Percentiles rank a stretch among this genome's conserved stretches.
These are phyloP conservation scores for Crambe crambe DNA, from an alignment of 37 sponge, comb jelly and placozoan species.

Conservation along the genomic window DNA sequence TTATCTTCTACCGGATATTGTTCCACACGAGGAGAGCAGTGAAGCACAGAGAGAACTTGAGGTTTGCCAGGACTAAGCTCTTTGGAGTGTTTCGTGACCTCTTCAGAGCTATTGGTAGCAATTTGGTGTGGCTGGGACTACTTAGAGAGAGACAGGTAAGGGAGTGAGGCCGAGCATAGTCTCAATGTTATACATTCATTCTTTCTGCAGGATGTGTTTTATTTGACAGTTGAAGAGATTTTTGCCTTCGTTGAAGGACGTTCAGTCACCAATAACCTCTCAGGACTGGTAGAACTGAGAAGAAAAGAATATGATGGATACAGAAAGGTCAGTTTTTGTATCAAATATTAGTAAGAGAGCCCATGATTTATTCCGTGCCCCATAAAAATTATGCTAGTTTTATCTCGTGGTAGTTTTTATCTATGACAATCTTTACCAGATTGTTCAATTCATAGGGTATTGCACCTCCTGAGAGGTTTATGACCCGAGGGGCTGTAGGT, in stretches of 20 bases:
- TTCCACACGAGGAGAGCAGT: constrained; percentile 79
- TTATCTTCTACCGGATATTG: constrained; percentile 81
- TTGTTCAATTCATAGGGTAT: constrained; percentile 57
- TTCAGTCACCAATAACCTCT: constrained; percentile 74
- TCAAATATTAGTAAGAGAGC: no score
- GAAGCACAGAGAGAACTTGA: constrained; percentile 81
- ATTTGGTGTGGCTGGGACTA: constrained; percentile 51
- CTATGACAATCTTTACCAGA: no score
- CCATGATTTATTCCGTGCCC: no score
- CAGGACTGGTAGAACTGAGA: constrained; percentile 75
- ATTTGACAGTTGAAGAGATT: constrained; percentile 82
- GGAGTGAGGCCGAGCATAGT: not conserved
- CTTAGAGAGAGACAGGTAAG: constrained; percentile 61
- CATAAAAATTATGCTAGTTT: no score
- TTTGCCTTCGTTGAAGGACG: constrained; percentile 75
- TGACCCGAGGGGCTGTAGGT: constrained; percentile 70
- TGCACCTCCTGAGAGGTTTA: constrained; percentile 84
- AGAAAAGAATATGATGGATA: constrained; percentile 73
- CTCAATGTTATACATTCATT: not conserved
- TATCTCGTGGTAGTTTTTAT: no score
- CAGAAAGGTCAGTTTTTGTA: constrained; percentile 57
- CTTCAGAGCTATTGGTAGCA: constrained; percentile 81
- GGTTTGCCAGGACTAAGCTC: constrained; percentile 84
- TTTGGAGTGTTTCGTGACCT: constrained; percentile 73
- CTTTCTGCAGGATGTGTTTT: constrained; percentile 93